Conservation (phyloP, 2,888 invertebrate species). For the Clostera curtula region DNA sequence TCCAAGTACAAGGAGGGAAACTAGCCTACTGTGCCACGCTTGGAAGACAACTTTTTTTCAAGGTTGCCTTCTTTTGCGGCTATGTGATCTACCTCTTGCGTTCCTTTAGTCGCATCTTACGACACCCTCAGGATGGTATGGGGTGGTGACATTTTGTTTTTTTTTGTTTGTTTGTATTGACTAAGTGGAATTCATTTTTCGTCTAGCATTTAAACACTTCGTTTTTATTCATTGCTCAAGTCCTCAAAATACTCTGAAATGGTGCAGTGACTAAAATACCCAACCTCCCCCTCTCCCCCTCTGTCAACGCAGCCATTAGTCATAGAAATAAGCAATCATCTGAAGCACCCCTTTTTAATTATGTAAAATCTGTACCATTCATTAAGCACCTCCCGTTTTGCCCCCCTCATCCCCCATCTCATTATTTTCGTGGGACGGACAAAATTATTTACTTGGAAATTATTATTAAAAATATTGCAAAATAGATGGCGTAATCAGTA, state of each 20-base stretch:
- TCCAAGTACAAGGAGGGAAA: too few relatives aligned
- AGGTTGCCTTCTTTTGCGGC: too few relatives aligned
- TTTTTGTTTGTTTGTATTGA: too few relatives aligned
- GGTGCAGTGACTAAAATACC: slow-evolving; percentile 22
- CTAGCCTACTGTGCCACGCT: too few relatives aligned
- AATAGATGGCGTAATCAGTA: slow-evolving; percentile 53
- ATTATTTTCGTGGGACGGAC: slow-evolving; percentile 41
- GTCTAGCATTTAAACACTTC: slow-evolving; percentile 17
- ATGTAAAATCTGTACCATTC: slow-evolving; percentile 67
- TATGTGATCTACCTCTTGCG: too few relatives aligned
- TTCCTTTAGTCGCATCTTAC: too few relatives aligned
- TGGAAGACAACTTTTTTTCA: too few relatives aligned
- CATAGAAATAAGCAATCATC: slow-evolving; percentile 64
- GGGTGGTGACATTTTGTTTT: too few relatives aligned
- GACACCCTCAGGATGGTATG: too few relatives aligned
- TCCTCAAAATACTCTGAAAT: slow-evolving; percentile 17
- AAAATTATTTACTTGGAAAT: slow-evolving; percentile 59
- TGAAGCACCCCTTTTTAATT: slow-evolving; percentile 65
- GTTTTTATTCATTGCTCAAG: slow-evolving; percentile 14
- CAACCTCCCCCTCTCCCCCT: too few relatives aligned
- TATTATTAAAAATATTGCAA: slow-evolving; percentile 56
- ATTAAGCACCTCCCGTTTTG: slow-evolving; percentile 30
- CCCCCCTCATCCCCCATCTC: slow-evolving; percentile 7
- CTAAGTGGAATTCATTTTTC: slow-evolving; percentile 6
- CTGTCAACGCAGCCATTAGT: slow-evolving; percentile 46